phyloP scores from a whole-genome alignment of 2,797 vertebrate species.

The Coreius guichenoti region DNA sequence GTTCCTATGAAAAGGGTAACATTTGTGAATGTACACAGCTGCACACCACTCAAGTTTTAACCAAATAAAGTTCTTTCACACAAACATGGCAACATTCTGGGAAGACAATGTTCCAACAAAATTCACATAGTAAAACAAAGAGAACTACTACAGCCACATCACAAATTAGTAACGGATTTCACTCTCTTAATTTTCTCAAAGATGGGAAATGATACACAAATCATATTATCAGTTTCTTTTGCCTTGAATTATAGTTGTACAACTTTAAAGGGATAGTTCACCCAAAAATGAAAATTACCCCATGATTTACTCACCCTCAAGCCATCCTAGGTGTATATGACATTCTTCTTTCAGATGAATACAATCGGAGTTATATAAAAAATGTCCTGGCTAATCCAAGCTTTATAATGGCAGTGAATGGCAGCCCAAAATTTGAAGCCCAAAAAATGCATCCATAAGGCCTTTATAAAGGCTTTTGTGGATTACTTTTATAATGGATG shows the following conservation, averaged over 20 bases:
- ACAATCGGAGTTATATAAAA: too few relatives aligned
- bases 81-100: constrained; percentile 13
- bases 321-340: too few relatives aligned
- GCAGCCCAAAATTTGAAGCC: too few relatives aligned
- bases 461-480: too few relatives aligned
- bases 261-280: neutral
- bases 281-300: too few relatives aligned
- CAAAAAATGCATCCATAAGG: too few relatives aligned
- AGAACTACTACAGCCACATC: neutral
- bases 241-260: neutral
- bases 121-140: neutral
- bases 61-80: neutral
- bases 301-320: too few relatives aligned
- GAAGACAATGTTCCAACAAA: neutral
- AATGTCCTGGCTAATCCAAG: too few relatives aligned
- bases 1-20: neutral
- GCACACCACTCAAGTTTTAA: constrained; percentile 1
- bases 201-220: neutral
- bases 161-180: neutral
- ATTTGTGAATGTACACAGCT: neutral
- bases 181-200: neutral
- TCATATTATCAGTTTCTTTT: neutral
- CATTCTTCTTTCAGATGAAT: too few relatives aligned
- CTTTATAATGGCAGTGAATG: too few relatives aligned
- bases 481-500: too few relatives aligned